Percentiles rank a stretch among this genome's conserved stretches.
These are phyloP conservation scores for Henicopernis longicauda DNA, from an alignment of 2,113 vertebrate genomes.

Conservation along the genomic window DNA sequence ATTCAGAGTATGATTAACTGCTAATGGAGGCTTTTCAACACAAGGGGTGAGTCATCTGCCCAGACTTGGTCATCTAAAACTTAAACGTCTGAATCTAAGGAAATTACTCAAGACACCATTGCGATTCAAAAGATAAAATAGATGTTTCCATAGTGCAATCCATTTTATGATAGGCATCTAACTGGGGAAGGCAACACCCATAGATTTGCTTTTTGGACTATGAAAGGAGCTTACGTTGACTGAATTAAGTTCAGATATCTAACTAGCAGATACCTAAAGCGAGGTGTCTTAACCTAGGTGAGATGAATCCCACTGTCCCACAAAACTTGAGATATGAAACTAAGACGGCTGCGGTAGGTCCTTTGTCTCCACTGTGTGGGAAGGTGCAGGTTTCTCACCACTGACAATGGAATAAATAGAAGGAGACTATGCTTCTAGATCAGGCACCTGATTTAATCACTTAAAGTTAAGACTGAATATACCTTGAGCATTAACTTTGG, in stretches of 20 bases:
- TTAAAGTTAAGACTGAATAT: not conserved
- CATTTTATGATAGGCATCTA: not conserved
- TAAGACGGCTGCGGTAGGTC: not conserved
- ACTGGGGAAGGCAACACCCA: not conserved
- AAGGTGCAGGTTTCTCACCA: not conserved
- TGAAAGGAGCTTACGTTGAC: not conserved
- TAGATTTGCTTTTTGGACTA: not conserved
- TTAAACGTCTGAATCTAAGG: not conserved
- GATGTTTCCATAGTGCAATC: not conserved
- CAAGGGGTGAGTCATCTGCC: not conserved
- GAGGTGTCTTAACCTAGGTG: not conserved
- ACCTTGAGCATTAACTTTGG: not conserved
- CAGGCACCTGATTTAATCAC: not conserved
- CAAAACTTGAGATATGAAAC: not conserved
- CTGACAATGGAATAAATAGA: not conserved
- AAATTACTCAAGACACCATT: not conserved
- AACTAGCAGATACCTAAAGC: not conserved
- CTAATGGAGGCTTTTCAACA: not conserved
- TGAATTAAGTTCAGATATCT: not conserved
- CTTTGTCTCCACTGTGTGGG: not conserved
- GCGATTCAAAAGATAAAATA: not conserved
- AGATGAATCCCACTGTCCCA: not conserved
- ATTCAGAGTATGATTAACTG: slow-evolving; percentile 9
- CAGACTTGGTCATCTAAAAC: not conserved
- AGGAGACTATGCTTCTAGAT: not conserved